phyloP scores from a whole-genome alignment of 2,797 vertebrate genomes.

The Eptatretus atami region DNA sequence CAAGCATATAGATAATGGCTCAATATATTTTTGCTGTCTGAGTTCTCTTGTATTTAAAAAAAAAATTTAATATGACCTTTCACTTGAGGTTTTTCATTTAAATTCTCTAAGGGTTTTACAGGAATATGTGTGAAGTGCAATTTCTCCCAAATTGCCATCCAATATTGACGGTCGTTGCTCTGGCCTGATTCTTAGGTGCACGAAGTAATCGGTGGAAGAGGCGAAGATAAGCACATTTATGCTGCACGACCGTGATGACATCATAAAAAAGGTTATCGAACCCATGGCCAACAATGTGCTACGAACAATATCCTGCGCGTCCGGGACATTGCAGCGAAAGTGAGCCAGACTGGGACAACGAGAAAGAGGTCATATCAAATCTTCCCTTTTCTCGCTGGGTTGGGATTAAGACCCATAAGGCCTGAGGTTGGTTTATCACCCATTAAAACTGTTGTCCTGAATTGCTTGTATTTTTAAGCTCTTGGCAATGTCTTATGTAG shows the following conservation, averaged over 20 bases:
- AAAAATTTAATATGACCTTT: not conserved
- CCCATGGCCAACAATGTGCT: constrained; percentile 60
- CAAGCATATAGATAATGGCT: too few relatives aligned
- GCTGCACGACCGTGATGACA: constrained; percentile 41
- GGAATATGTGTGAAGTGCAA: not conserved
- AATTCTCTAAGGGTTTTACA: not conserved
- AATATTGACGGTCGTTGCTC: not conserved
- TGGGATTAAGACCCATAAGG: constrained; percentile 62
- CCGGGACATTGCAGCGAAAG: constrained; percentile 28
- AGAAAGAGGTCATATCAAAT: constrained; percentile 34
- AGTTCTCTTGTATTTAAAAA: too few relatives aligned
- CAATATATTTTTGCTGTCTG: too few relatives aligned
- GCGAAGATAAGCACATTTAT: constrained; percentile 26
- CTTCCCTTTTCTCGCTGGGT: constrained; percentile 43
- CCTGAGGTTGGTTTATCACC: constrained; percentile 26
- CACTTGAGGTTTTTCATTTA: not conserved
- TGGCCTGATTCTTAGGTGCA: constrained; percentile 21
- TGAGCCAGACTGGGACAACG: constrained; percentile 51
- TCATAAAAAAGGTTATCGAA: constrained; percentile 58
- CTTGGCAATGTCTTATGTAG: too few relatives aligned
- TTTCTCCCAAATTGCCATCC: not conserved
- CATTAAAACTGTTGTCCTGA: too few relatives aligned
- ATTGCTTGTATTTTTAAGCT: too few relatives aligned
- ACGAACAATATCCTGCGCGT: constrained; percentile 50
- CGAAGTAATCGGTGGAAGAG: constrained; percentile 22